Evolutionary conservation across 2,888 invertebrate species (phyloP), one percentile per base, ranked within the genome.

Genomic region (Urechis unicinctus): DNA sequence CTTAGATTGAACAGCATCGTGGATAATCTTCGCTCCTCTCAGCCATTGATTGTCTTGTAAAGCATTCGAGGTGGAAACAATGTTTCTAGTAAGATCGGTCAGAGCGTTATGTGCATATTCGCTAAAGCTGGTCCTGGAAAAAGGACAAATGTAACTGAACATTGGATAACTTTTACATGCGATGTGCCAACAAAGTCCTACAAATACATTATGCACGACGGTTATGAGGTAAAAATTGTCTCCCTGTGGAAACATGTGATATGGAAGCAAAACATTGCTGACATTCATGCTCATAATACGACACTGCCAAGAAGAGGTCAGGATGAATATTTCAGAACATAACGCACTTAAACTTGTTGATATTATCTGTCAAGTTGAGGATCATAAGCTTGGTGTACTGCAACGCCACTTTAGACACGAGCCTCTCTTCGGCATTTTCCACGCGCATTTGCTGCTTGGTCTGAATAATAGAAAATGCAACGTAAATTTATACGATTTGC

Each of bases 41-140:
- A 56, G 28, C 75, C 75, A 75, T 64, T 67, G 65, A 57, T 71
- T 71, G 44, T 64, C 58, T 53, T 66, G 58, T 4, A 75, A 64
- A 54, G 71, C 72, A 46, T 63, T 64, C 28, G 69, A 70, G 0
- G 73, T 71, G 54, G 68, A 68, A 31, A 68, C 63, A 13, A 74
- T 64, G 56, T 71, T 69, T 6, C 69, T 63, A 17, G 65, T 63
- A 46, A 75, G 62, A 49, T 68, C 66, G 30, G 70, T 64, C 26
- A 71, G 57, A 3, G 71, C 60, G 47, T 68, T 68, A 48, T 63
- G 59, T 17, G 70, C 68, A 42, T 71, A 71, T 17, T 57, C 61
- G n/a, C 68, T 56, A 52, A 70, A 73, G 36, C 69, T 68, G 41
- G 67, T 63, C 52, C 73, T 73, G 60, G 4, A 26, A 5, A 50